A percentile compares a stretch with the other conserved stretches of the same genome.
Conservation (phyloP, 2,888 invertebrate species). For the Ochlodes sylvanus region DNA sequence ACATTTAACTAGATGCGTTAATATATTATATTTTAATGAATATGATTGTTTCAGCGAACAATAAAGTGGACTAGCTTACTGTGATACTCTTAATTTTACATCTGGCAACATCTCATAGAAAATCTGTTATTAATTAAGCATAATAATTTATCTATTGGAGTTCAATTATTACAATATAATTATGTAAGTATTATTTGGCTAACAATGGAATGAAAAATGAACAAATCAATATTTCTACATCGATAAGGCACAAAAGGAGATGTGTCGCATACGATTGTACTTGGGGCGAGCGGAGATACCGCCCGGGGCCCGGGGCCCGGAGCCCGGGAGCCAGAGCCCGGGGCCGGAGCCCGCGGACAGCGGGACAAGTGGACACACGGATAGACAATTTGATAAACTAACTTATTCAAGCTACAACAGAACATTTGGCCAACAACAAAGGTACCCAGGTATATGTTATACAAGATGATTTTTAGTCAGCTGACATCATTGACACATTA, state of each 20-base stretch:
- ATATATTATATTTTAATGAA: background rate
- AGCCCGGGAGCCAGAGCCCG: no score
- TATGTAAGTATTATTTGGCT: background rate
- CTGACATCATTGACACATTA: no score
- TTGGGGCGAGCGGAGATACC: background rate
- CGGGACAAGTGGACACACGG: background rate
- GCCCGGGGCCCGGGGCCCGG: no score
- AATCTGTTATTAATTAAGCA: conserved; percentile 5
- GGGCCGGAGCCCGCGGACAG: background rate
- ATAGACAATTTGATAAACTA: background rate
- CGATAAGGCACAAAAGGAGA: conserved; percentile 9
- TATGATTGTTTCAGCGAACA: background rate
- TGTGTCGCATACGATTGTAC: conserved; percentile 9
- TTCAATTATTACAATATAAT: no score
- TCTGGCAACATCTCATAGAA: conserved; percentile 28
- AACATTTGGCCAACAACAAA: no score
- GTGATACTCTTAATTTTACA: conserved; percentile 19
- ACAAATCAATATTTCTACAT: conserved; percentile 14
- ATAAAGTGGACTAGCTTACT: conserved; percentile 15
- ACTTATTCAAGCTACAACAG: no score
- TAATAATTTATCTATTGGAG: no score
- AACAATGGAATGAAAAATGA: background rate
- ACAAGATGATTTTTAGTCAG: no score
- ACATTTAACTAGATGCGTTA: background rate
- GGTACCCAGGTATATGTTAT: no score